Base-by-base conservation (phyloP, 2,797 vertebrate species). In the Prunella strophiata region DNA sequence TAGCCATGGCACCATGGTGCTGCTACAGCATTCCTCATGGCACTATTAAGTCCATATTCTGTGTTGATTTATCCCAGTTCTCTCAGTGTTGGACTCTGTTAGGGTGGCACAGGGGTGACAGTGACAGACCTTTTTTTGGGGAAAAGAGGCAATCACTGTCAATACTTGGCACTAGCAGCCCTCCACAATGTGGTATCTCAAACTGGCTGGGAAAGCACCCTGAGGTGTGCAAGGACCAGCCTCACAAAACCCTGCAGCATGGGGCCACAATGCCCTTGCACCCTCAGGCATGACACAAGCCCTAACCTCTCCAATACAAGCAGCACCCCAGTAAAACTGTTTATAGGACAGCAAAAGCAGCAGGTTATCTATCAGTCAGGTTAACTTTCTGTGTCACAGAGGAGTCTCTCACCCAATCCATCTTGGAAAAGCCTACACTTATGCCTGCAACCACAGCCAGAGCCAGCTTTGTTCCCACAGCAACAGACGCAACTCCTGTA, bases 381-480 rank as follows among this genome's bases (percentile, higher is more conserved):
- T 40, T 54, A 61, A 63, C 27, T 21, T 66, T 16, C 63, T 3
- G 3, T 38, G 42, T 42, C 48, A 63, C 23, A 67, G 30, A 72
- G 57, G 16, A 86, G 78, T 25, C 45, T 51, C 16, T 38, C 54
- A 55, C 3, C 9, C 21, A 65, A 47, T 40, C 32, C 42, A 11
- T 40, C 45, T 47, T 43, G 58, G 62, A 81, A 86, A 86, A 84
- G 47, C 36, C 55, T 67, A n/a, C 7, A 1, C 16, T 81, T 61
- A 26, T 23, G 62, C 58, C 82, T 59, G 54, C 50, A 54, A 8
- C 10, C 76, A 34, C 57, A 68, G 54, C 5, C 76, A 75, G 85
- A 65, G 85, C 29, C 83, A 80, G 73, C 42, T 77, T 58, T 2
- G 47, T 88, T 94, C 76, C 76, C 88, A 86, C 90, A 91, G 88